Conservation (phyloP, 2,797 vertebrate genomes). For the Trematomus bernacchii region DNA sequence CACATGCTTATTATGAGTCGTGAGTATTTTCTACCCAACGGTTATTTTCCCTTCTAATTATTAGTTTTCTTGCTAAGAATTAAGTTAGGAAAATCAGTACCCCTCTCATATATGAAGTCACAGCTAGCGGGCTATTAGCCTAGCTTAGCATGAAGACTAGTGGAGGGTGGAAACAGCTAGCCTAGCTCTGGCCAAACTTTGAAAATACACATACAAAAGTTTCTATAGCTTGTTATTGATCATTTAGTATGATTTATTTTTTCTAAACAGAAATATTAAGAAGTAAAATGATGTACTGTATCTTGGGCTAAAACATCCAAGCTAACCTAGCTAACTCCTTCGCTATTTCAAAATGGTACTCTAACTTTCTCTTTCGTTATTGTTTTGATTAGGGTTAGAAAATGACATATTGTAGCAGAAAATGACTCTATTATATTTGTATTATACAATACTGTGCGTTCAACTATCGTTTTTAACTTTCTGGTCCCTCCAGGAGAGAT, state of each 20-base stretch:
- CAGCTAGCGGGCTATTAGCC: not conserved
- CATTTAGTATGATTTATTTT: too few species aligned
- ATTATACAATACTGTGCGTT: too few species aligned
- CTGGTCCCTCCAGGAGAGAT: constrained; percentile 87
- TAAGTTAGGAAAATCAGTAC: not conserved
- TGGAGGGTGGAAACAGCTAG: not conserved
- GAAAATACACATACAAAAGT: not conserved
- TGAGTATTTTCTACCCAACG: not conserved
- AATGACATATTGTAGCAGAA: too few species aligned
- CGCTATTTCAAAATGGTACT: too few species aligned
- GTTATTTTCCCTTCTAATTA: not conserved
- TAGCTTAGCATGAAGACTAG: constrained; percentile 6
- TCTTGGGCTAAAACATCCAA: too few species aligned
- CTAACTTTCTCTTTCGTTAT: too few species aligned
- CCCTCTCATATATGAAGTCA: not conserved
- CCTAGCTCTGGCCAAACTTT: not conserved
- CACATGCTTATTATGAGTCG: not conserved
- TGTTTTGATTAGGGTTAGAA: too few species aligned
- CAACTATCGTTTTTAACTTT: not conserved
- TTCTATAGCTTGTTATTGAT: too few species aligned
- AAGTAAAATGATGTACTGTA: too few species aligned
- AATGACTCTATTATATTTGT: too few species aligned
- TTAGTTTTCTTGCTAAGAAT: too few species aligned
- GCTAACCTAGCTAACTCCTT: too few species aligned
- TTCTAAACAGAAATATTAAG: not conserved